These are phyloP conservation scores for Athene noctua DNA, from an alignment of 2,113 vertebrate species.

Conservation along the genomic window DNA sequence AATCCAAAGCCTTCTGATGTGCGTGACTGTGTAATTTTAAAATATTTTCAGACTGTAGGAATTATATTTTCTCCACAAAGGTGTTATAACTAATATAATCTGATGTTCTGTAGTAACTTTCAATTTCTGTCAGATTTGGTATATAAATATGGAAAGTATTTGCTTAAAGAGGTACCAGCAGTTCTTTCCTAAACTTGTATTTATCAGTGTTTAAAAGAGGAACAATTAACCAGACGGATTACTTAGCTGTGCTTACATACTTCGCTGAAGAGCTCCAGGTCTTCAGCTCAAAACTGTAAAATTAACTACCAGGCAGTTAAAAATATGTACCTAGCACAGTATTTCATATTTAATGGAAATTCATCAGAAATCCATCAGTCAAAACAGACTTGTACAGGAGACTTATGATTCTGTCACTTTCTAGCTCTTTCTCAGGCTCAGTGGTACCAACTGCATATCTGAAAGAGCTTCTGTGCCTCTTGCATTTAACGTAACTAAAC, in stretches of 20 bases:
- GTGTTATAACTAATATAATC: neutral
- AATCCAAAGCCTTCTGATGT: neutral
- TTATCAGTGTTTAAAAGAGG: constrained; percentile 13
- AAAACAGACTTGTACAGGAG: neutral
- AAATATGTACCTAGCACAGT: constrained; percentile 29
- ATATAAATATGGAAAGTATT: neutral
- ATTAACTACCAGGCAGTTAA: constrained; percentile 44
- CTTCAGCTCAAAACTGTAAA: constrained; percentile 1
- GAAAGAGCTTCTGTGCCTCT: neutral
- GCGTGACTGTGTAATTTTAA: neutral
- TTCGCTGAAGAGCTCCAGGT: neutral
- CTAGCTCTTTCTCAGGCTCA: neutral
- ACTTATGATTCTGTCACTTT: neutral
- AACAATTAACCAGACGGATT: constrained; percentile 29
- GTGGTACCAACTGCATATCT: neutral
- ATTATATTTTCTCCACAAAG: neutral
- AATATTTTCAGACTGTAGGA: neutral
- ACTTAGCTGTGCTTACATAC: neutral
- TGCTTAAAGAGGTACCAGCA: neutral
- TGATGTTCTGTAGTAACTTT: neutral
- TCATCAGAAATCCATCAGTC: constrained; percentile 42
- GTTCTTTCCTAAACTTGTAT: constrained; percentile 5
- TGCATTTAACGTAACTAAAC: neutral
- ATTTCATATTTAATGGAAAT: constrained; percentile 51
- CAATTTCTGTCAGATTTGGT: neutral